Evolutionary conservation across 2,888 invertebrate genomes (phyloP), one percentile per base, ranked within the genome.

Genomic region (Tenthredo notha): DNA sequence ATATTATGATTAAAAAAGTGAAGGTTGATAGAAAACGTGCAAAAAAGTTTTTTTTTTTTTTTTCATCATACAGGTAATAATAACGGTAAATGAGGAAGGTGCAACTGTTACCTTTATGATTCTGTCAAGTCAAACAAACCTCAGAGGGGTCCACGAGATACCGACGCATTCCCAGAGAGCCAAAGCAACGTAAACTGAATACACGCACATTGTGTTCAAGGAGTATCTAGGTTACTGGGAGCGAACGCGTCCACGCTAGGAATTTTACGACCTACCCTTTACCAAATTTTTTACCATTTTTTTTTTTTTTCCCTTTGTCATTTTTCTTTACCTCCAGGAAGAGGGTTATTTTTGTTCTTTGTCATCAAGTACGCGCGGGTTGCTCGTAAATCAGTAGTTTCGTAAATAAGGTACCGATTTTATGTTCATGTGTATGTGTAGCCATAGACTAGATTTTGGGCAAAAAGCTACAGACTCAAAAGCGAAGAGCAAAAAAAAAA

Each of bases 31-130:
- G 83, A 86, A 70, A 50, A 61, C 82, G 29, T 82, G 85, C 85
- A 82, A 29, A 85, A 70, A 80, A 37, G 67, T 37, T n/a, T 85
- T 85, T 85, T n/a, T 47, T 84, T 72, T 84, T 70, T 61, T 61
- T 85, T 61, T 84, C 77, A 84, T 83, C 54, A 40, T 84, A 75
- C 67, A 67, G 47, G 67, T 83, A 37, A 40, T 78, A 87, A 86
- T 86, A 85, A 75, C 86, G 87, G 88, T 89, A 91, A 90, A 89
- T 92, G 93, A 94, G 94, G 94, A 94, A 94, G 95, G 96, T 96
- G 96, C 95, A 95, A 95, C 95, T 95, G 95, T 93, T 96, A 95
- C 95, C 95, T 95, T 94, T 92, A 92, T 92, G 90, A 91, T 92
- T 93, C 92, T 92, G 92, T 93, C 92, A 93, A 93, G 91, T 93